These are phyloP conservation scores for Drosophila suzukii DNA, from an alignment of 1,140 invertebrate species.

Conservation along the genomic window DNA sequence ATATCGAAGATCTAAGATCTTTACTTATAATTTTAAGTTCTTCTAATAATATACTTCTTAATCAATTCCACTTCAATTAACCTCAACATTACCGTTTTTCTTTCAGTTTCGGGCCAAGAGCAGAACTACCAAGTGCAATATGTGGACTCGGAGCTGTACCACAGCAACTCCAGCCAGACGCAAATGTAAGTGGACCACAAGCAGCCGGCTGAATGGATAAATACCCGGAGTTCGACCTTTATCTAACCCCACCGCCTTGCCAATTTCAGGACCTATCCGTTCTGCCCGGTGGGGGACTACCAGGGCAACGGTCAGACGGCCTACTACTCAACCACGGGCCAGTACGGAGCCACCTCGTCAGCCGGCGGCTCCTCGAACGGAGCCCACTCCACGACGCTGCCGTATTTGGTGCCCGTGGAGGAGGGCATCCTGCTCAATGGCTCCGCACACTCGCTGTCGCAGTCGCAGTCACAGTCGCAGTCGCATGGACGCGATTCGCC, in stretches of 20 bases:
- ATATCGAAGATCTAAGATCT: no score
- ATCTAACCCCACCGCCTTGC: constrained; percentile 26
- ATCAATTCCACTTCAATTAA: background rate
- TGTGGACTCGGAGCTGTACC: constrained; percentile 88
- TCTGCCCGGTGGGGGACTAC: constrained; percentile 92
- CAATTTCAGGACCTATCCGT: constrained; percentile 90
- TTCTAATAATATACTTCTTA: background rate
- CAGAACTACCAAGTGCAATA: constrained; percentile 89
- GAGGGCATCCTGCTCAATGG: constrained; percentile 87
- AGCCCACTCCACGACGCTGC: constrained; percentile 88
- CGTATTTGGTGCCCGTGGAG: constrained; percentile 86
- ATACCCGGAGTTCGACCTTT: constrained; percentile 13
- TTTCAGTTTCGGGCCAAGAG: constrained; percentile 85
- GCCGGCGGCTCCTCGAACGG: constrained; percentile 75
- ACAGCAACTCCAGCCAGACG: constrained; percentile 86
- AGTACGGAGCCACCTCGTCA: constrained; percentile 85
- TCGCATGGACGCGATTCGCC: constrained; percentile 89
- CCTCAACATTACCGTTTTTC: no score
- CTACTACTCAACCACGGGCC: constrained; percentile 85
- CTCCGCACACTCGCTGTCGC: constrained; percentile 53
- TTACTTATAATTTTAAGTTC: background rate
- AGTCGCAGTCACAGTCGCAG: constrained; percentile 85
- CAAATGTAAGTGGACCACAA: constrained; percentile 87
- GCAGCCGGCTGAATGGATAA: no score
- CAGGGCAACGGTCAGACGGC: constrained; percentile 85